phyloP scores from a whole-genome alignment of 2,888 invertebrate species.

The Odontomyia ornata region DNA sequence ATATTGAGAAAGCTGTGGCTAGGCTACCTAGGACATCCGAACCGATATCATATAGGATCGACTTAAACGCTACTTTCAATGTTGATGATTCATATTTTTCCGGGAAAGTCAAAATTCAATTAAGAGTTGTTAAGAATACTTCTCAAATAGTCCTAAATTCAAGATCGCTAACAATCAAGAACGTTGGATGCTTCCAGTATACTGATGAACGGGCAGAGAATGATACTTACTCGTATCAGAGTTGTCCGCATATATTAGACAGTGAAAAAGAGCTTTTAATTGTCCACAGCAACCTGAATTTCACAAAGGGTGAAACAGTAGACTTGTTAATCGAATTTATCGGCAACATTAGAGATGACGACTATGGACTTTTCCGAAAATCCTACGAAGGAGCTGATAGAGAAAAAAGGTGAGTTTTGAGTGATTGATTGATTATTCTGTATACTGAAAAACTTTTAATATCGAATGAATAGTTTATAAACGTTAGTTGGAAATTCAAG shows the following conservation, averaged over 20 bases:
- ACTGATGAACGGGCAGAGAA: no score
- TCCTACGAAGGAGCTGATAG: not conserved
- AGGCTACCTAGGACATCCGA: not conserved
- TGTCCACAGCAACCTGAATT: not conserved
- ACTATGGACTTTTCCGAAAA: not conserved
- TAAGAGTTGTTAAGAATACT: not conserved
- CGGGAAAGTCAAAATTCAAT: not conserved
- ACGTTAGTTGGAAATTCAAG: no score
- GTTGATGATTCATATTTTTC: not conserved
- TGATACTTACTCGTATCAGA: not conserved
- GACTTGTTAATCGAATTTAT: not conserved
- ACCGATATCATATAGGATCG: not conserved
- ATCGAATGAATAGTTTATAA: no score
- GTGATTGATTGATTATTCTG: no score
- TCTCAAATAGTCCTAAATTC: not conserved
- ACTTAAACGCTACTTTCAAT: not conserved
- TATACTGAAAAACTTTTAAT: no score
- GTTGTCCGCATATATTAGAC: no score
- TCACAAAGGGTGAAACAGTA: not conserved
- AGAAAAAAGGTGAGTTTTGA: not conserved
- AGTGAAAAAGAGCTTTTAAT: not conserved
- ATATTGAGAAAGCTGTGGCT: not conserved
- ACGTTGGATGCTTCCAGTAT: no score
- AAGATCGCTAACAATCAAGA: not conserved
- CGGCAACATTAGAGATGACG: not conserved